phyloP scores from a whole-genome alignment of 2,113 vertebrate genomes.

The Scophthalmus maximus region DNA sequence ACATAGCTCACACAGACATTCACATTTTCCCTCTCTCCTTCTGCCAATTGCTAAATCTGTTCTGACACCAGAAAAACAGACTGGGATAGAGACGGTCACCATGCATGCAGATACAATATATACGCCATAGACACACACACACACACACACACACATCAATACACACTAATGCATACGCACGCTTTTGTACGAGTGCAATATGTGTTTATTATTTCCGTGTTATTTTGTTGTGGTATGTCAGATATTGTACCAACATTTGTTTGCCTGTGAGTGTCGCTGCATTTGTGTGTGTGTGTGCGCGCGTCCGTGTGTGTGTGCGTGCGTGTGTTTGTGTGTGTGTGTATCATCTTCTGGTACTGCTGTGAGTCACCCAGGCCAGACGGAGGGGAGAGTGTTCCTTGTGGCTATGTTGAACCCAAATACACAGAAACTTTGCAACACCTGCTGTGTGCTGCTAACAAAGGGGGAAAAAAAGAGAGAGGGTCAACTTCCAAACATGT shows the following conservation, averaged over 20 bases:
- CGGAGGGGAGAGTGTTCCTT: slow-evolving; percentile 35
- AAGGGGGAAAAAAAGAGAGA: slow-evolving; percentile 1
- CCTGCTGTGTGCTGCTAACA: slow-evolving; percentile 46
- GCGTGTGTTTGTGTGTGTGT: slow-evolving; percentile 23
- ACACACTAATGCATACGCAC: slow-evolving; percentile 1
- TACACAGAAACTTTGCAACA: slow-evolving; percentile 40
- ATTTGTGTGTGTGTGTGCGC: slow-evolving; percentile 17
- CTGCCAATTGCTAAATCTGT: slow-evolving; percentile 78
- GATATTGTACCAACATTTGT: background rate
- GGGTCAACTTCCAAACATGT: slow-evolving; percentile 27
- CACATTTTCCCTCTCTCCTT: slow-evolving; percentile 29
- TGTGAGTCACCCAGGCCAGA: slow-evolving; percentile 59
- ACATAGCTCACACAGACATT: slow-evolving; percentile 56
- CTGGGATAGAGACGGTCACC: slow-evolving; percentile 47
- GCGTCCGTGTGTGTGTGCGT: slow-evolving; percentile 16
- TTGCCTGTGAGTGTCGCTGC: background rate
- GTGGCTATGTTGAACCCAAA: slow-evolving; percentile 46
- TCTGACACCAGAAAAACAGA: slow-evolving; percentile 81
- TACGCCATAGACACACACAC: background rate
- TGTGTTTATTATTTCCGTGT: slow-evolving; percentile 7
- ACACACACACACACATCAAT: slow-evolving; percentile 11
- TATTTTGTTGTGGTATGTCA: background rate
- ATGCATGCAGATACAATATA: slow-evolving; percentile 9
- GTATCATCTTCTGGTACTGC: slow-evolving; percentile 41
- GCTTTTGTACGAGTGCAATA: slow-evolving; percentile 3